Evolutionary conservation across 2,797 vertebrate genomes (phyloP), one percentile per base, ranked within the genome.

Genomic region (Stomatorhinus walkeri): DNA sequence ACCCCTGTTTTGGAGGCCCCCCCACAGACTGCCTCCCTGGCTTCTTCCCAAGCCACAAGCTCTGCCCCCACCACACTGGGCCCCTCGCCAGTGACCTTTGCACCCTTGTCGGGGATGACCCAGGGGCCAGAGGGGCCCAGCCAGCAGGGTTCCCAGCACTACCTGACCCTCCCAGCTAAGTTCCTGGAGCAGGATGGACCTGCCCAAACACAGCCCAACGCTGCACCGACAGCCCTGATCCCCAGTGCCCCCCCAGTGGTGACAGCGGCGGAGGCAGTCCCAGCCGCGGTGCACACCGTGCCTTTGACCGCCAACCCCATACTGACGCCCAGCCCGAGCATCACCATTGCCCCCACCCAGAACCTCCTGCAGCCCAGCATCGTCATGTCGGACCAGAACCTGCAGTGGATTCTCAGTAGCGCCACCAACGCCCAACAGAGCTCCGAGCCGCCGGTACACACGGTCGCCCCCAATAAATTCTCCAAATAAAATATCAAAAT

Each of bases 361-460:
- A 97, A 93, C 92, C 95, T 99, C 88, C 95, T 99, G 92, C 98
- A 97, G 94, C 96, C 98, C 90, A 95, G 97, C 93, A 94, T 99
- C 1, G 97, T 99, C 89, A 97, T 99, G 98, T 97, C 97, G 51
- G 98, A 99, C 93, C 98, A 98, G 93, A 98, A 99, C 94, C 94
- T 99, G 14, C 98, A 99, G 88, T 99, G 98, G 98, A 97, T 99
- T 92, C 96, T 99, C 90, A 99, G 98, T 92, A 98, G 96, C 89
- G 97, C 98, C 91, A 93, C 97, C 79, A 96, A 96, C 92, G 95
- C 96, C 59, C 94, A 97, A 1, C 97, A 97, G 92, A 97, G 95
- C 94, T 94, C 96, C 49, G 98, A 99, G 89, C 97, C 98, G 93
- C 93, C 96, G 91, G 98, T 99, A 91, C 96, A 97, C 89, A n/a